phyloP scores from a whole-genome alignment of 2,888 invertebrate genomes.

The Eucera pruinosa region DNA sequence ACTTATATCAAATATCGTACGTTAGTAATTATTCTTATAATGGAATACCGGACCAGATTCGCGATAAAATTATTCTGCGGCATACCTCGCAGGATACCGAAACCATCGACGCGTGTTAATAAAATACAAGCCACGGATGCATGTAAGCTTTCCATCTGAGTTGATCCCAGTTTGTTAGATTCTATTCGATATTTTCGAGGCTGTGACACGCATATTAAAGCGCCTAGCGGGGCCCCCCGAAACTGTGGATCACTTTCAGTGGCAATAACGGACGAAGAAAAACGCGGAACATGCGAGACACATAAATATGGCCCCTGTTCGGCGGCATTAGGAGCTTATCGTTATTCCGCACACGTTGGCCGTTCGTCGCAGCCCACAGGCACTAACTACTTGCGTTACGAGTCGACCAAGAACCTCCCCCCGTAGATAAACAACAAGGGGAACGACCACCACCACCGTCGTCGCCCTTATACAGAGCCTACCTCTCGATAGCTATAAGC shows the following conservation, averaged over 20 bases:
- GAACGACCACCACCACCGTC: conserved; percentile 58
- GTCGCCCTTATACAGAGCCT: conserved; percentile 56
- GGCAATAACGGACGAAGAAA: conserved; percentile 71
- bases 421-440: conserved; percentile 78
- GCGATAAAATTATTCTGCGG: not conserved
- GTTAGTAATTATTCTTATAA: not conserved
- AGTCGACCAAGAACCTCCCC: conserved; percentile 75
- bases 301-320: conserved; percentile 77
- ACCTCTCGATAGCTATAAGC: conserved; percentile 77
- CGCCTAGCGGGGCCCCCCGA: conserved; percentile 8
- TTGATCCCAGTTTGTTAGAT: conserved; percentile 51
- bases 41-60: not conserved
- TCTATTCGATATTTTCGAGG: conserved; percentile 52
- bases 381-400: conserved; percentile 80
- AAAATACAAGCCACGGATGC: conserved; percentile 28
- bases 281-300: conserved; percentile 75
- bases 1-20: no score
- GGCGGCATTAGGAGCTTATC: conserved; percentile 80
- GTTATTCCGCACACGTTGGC: conserved; percentile 82
- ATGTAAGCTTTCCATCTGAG: not conserved
- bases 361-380: conserved; percentile 78
- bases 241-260: conserved; percentile 61
- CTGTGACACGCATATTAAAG: conserved; percentile 48
- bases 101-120: conserved; percentile 28
- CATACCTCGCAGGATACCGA: not conserved